Conservation (phyloP, 2,888 invertebrate species). For the Carabus problematicus region DNA sequence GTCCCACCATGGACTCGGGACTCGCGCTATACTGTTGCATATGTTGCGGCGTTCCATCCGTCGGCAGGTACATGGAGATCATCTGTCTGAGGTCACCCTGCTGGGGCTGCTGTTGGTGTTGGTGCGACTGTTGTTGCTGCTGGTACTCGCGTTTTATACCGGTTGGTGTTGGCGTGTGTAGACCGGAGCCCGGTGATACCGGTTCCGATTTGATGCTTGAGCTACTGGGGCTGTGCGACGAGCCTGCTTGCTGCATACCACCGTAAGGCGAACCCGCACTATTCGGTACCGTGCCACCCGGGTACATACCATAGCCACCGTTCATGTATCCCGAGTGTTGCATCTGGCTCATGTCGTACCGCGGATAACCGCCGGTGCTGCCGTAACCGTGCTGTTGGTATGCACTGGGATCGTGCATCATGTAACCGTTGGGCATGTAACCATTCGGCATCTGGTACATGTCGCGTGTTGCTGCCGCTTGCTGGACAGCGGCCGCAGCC, state of each 20-base stretch:
- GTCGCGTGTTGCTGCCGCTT: constrained; percentile 72
- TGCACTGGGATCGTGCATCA: constrained; percentile 84
- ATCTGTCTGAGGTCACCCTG: constrained; percentile 72
- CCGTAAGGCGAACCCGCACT: constrained; percentile 76
- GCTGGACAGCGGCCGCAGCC: constrained; percentile 68
- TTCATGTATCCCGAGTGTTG: constrained; percentile 81
- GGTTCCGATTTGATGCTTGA: constrained; percentile 90
- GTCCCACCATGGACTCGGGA: constrained; percentile 71
- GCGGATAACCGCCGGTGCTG: constrained; percentile 73
- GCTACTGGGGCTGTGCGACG: constrained; percentile 85
- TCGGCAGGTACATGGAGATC: constrained; percentile 78
- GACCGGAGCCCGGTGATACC: constrained; percentile 78
- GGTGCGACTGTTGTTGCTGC: constrained; percentile 63
- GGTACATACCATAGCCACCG: constrained; percentile 78
- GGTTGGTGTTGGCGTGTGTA: constrained; percentile 63
- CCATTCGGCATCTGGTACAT: constrained; percentile 92
- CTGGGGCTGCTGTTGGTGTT: constrained; percentile 68
- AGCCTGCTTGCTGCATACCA: constrained; percentile 71
- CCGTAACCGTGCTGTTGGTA: constrained; percentile 83
- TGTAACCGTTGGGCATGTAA: constrained; percentile 97
- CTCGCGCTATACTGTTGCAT: constrained; percentile 72
- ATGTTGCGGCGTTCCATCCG: constrained; percentile 71
- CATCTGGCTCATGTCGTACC: constrained; percentile 91
- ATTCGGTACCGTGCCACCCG: constrained; percentile 68
- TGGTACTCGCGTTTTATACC: constrained; percentile 76